These are phyloP conservation scores for Melozone crissalis DNA, from an alignment of 2,113 vertebrate species.

Conservation along the genomic window DNA sequence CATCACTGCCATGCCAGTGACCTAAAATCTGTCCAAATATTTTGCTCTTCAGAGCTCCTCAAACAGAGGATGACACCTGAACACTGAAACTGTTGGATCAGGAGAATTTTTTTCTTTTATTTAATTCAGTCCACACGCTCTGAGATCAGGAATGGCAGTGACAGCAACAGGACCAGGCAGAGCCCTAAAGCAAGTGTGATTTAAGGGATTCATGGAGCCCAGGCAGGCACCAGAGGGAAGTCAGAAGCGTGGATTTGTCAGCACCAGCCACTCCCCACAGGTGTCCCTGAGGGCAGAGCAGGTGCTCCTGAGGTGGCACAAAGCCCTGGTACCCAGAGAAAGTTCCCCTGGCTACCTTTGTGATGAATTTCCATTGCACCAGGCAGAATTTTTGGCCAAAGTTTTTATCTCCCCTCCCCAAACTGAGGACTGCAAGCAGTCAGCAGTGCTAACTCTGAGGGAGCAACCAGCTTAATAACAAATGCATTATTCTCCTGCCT, in stretches of 20 bases:
- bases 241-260: neutral
- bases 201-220: neutral
- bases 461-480: neutral
- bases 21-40: neutral
- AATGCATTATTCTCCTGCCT: fast-evolving
- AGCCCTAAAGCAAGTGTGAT: neutral
- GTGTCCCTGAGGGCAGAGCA: neutral
- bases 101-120: neutral
- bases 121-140: neutral
- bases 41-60: neutral
- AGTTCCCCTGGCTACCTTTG: neutral
- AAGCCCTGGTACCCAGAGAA: fast-evolving
- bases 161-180: fast-evolving
- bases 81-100: neutral
- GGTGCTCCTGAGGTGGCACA: neutral
- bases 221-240: neutral
- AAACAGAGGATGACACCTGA: neutral
- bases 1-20: neutral
- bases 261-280: neutral
- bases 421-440: neutral
- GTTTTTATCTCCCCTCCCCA: neutral
- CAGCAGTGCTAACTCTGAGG: neutral
- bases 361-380: neutral
- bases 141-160: neutral
- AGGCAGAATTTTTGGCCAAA: neutral